Conservation (phyloP, 2,888 invertebrate genomes). For the Drosophila villosipedis region DNA sequence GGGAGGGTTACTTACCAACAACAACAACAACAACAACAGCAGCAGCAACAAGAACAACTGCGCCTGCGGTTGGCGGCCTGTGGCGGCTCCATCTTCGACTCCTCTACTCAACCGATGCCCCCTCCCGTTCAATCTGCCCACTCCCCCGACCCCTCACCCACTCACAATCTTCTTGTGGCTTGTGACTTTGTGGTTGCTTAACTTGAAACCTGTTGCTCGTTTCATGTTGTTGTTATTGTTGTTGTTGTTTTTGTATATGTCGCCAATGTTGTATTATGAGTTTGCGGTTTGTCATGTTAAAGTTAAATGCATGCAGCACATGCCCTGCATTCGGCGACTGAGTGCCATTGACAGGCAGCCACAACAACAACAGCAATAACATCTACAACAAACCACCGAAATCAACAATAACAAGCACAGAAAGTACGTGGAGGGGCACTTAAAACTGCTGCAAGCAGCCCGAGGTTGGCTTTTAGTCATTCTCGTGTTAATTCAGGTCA, state of each 20-base stretch:
- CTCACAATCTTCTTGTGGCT: slow-evolving; percentile 35
- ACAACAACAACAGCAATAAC: slow-evolving; percentile 39
- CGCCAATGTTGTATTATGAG: slow-evolving; percentile 75
- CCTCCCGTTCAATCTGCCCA: neutral
- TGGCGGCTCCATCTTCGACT: slow-evolving; percentile 53
- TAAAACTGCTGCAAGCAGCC: slow-evolving; percentile 47
- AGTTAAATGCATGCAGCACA: slow-evolving; percentile 80
- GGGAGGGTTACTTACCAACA: slow-evolving; percentile 44
- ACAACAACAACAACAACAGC: slow-evolving; percentile 7
- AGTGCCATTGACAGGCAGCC: slow-evolving; percentile 74
- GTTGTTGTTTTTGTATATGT: slow-evolving; percentile 64
- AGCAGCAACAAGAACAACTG: slow-evolving; percentile 27
- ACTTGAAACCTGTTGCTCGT: slow-evolving; percentile 70
- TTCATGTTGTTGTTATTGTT: slow-evolving; percentile 49
- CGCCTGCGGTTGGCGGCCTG: slow-evolving; percentile 45
- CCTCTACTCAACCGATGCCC: slow-evolving; percentile 11
- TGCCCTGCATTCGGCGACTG: slow-evolving; percentile 79
- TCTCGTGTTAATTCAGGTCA: slow-evolving; percentile 75
- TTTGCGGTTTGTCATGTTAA: slow-evolving; percentile 81
- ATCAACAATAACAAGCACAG: slow-evolving; percentile 40
- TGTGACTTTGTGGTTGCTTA: slow-evolving; percentile 65
- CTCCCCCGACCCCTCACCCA: neutral
- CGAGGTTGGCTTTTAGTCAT: slow-evolving; percentile 54
- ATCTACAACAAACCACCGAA: slow-evolving; percentile 12
- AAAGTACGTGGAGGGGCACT: slow-evolving; percentile 41